A percentile compares a stretch with the other conserved stretches of the same genome.
phyloP scores from a whole-genome alignment of 2,888 invertebrate species.

The Epistrophella euchroma region DNA sequence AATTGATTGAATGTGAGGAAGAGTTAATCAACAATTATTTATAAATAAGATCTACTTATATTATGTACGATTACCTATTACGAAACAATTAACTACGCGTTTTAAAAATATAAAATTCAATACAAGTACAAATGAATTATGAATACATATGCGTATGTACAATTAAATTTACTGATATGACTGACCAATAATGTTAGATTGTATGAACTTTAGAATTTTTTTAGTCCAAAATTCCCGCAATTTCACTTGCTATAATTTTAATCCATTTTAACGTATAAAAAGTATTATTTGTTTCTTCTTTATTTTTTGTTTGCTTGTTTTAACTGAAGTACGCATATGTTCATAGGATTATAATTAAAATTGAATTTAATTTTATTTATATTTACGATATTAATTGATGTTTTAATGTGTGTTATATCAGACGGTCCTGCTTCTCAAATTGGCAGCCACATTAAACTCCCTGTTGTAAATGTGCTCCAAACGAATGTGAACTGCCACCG shows the following conservation, averaged over 20 bases:
- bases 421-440: constrained; percentile 81
- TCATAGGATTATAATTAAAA: constrained; percentile 7
- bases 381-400: constrained; percentile 73
- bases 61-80: constrained; percentile 6
- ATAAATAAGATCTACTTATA: neutral
- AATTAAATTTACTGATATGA: constrained; percentile 33
- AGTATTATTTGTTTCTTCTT: neutral
- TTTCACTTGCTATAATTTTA: constrained; percentile 38
- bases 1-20: neutral
- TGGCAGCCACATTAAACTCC: constrained; percentile 82
- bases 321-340: constrained; percentile 28
- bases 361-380: constrained; percentile 12
- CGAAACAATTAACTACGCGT: constrained; percentile 29
- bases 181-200: constrained; percentile 21
- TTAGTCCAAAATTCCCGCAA: constrained; percentile 39
- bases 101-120: neutral
- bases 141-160: constrained; percentile 51
- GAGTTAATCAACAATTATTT: neutral
- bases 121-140: constrained; percentile 22
- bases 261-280: constrained; percentile 16
- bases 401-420: constrained; percentile 53
- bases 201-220: constrained; percentile 13
- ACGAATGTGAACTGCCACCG: constrained; percentile 82
- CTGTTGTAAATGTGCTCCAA: constrained; percentile 80
- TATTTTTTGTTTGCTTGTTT: constrained; percentile 4